Evolutionary conservation across 1,140 invertebrate genomes (phyloP).

Genomic region (Atta cephalotes): DNA sequence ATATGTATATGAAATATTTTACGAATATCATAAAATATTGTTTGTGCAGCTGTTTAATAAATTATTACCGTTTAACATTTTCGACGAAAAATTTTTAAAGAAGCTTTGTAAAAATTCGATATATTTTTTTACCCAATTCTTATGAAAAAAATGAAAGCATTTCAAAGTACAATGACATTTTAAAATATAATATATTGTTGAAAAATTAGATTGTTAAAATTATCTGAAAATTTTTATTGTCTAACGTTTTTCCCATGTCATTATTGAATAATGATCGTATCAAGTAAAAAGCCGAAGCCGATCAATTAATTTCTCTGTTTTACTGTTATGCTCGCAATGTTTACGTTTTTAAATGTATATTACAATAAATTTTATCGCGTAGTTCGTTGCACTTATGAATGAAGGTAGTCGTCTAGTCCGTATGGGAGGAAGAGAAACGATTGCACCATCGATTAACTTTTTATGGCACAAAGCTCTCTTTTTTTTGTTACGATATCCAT

Average conservation of each 20-base stretch:
- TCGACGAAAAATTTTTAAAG: neutral
- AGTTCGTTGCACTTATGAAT: slow-evolving; percentile 52
- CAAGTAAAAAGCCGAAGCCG: neutral
- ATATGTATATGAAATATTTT: neutral
- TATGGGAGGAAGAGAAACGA: slow-evolving; percentile 32
- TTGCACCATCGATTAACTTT: slow-evolving; percentile 63
- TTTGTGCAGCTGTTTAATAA: neutral
- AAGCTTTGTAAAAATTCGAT: neutral
- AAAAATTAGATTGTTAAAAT: neutral
- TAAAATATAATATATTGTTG: neutral
- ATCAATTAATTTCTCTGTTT: slow-evolving; percentile 11
- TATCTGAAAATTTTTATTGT: neutral
- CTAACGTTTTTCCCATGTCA: neutral
- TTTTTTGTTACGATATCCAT: slow-evolving; percentile 23
- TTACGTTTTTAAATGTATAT: slow-evolving; percentile 41
- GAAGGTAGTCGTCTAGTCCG: neutral
- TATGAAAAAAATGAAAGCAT: too few relatives aligned
- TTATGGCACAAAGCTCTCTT: slow-evolving; percentile 36
- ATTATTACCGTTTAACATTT: neutral
- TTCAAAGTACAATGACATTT: neutral
- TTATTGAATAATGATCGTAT: slow-evolving; percentile 3
- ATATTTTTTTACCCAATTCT: neutral
- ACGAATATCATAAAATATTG: neutral
- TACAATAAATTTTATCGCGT: slow-evolving; percentile 30
- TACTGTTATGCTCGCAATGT: neutral